These are phyloP conservation scores for Papilio polytes DNA, from an alignment of 1,140 invertebrate genomes.

Conservation along the genomic window DNA sequence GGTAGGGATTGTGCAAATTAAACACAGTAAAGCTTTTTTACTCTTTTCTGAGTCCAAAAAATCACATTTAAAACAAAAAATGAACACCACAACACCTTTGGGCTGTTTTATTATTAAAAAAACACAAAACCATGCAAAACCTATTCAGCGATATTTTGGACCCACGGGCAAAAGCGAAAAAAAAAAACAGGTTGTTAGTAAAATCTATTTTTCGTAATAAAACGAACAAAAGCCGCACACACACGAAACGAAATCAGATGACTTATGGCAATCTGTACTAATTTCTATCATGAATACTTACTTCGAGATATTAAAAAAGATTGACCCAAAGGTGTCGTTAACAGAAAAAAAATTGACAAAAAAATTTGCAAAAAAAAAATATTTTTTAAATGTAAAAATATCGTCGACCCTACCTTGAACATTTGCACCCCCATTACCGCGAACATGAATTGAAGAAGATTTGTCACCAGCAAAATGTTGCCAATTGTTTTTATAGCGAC, in stretches of 20 bases:
- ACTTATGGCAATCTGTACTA: constrained; percentile 48
- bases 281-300: constrained; percentile 68
- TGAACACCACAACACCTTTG: constrained; percentile 79
- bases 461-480: constrained; percentile 99
- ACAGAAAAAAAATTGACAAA: constrained; percentile 45
- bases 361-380: constrained; percentile 36
- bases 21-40: constrained; percentile 71
- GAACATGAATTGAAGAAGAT: constrained; percentile 99
- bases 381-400: constrained; percentile 1
- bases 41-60: constrained; percentile 76
- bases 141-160: constrained; percentile 75
- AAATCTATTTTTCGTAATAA: constrained; percentile 52
- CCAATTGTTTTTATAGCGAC: constrained; percentile 99
- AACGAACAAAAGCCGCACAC: constrained; percentile 71
- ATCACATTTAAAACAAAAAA: constrained; percentile 57
- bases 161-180: constrained; percentile 68
- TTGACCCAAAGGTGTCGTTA: constrained; percentile 84
- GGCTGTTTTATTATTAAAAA: constrained; percentile 58
- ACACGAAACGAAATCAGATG: constrained; percentile 82
- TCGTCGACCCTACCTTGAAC: constrained; percentile 95
- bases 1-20: constrained; percentile 77
- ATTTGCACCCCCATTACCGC: constrained; percentile 99
- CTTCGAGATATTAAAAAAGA: constrained; percentile 55
- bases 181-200: constrained; percentile 67
- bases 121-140: constrained; percentile 58